phyloP scores from a whole-genome alignment of 2,888 invertebrate species.

The Unio pictorum region DNA sequence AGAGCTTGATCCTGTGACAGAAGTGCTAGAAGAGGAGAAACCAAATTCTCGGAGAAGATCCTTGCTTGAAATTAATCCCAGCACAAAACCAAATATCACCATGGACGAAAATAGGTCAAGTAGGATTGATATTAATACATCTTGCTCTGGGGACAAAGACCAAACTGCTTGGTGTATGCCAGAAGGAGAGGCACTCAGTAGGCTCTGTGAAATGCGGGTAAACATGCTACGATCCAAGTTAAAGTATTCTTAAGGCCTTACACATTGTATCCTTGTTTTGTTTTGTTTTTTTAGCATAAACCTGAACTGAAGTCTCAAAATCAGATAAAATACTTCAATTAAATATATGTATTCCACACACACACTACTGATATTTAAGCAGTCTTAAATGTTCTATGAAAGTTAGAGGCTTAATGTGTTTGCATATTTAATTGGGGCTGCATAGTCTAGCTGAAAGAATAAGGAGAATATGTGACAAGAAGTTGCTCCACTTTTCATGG shows the following conservation, averaged over 20 bases:
- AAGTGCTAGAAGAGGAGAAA: slow-evolving; percentile 11
- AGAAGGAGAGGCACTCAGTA: slow-evolving; percentile 19
- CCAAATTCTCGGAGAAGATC: slow-evolving; percentile 37
- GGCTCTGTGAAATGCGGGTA: slow-evolving; percentile 27
- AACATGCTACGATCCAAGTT: background rate
- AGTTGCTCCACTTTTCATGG: no score
- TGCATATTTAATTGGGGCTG: no score
- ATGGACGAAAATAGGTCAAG: slow-evolving; percentile 11
- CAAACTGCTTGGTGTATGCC: slow-evolving; percentile 19
- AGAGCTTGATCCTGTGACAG: slow-evolving; percentile 16
- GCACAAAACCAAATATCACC: slow-evolving; percentile 50
- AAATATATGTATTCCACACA: no score
- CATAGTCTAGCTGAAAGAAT: no score
- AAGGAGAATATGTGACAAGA: no score
- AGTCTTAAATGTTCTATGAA: no score
- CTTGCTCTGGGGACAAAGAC: slow-evolving; percentile 9
- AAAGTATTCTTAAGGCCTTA: background rate
- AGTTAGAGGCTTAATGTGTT: no score
- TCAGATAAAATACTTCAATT: no score
- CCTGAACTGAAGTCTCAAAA: no score
- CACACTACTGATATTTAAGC: no score
- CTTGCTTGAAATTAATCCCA: slow-evolving; percentile 48
- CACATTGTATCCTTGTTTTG: no score
- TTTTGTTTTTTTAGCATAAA: no score
- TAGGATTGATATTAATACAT: slow-evolving; percentile 6